A percentile compares a stretch with the other conserved stretches of the same genome.
Evolutionary conservation across 2,888 invertebrate species (phyloP).

Genomic region (Calliphora vomitoria): DNA sequence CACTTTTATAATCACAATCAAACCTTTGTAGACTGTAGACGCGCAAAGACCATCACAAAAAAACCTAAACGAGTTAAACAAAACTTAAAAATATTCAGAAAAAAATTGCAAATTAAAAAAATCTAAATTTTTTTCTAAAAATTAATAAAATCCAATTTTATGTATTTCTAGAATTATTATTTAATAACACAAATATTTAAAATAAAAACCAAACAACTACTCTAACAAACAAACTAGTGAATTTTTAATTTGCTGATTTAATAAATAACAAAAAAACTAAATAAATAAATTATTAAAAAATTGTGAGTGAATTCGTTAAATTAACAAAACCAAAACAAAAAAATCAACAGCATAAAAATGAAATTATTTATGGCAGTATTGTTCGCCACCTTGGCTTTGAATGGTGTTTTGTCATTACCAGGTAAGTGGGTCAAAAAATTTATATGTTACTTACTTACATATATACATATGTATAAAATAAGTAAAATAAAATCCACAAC

Average conservation of each 20-base stretch:
- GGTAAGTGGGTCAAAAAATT: constrained; percentile 79
- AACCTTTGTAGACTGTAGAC: constrained; percentile 75
- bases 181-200: constrained; percentile 52
- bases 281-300: constrained; percentile 39
- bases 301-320: constrained; percentile 43
- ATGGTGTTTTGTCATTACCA: constrained; percentile 81
- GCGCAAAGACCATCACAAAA: constrained; percentile 68
- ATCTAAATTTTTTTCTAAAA: background rate
- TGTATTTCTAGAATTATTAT: constrained; percentile 57
- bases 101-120: constrained; percentile 4
- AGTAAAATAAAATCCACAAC: background rate
- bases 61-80: constrained; percentile 50
- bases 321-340: constrained; percentile 25
- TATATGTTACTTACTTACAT: background rate
- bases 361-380: constrained; percentile 80
- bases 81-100: constrained; percentile 12
- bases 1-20: constrained; percentile 69
- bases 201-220: constrained; percentile 13
- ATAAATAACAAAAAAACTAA: constrained; percentile 20
- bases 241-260: constrained; percentile 21
- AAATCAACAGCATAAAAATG: constrained; percentile 76
- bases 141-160: constrained; percentile 15
- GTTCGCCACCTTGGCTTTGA: constrained; percentile 80
- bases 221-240: background rate
- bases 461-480: too few relatives aligned